Conservation (phyloP, 2,797 vertebrate species). For the Psittacula derbiana region DNA sequence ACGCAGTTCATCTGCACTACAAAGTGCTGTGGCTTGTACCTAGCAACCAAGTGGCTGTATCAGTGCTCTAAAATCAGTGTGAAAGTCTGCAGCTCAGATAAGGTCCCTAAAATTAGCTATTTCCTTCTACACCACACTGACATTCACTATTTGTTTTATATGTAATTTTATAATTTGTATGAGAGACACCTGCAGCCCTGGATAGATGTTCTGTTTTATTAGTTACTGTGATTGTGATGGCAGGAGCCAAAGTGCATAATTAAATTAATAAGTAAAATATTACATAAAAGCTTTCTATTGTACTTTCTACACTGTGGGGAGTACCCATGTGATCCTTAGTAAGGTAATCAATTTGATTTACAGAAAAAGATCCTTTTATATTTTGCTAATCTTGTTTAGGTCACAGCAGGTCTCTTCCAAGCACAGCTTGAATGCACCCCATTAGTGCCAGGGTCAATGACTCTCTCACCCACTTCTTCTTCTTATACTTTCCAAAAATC, state of each 20-base stretch:
- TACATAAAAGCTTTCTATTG: slow-evolving; percentile 33
- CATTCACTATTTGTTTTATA: neutral
- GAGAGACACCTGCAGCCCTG: slow-evolving; percentile 39
- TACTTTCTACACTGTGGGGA: neutral
- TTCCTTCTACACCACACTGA: neutral
- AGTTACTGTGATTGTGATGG: slow-evolving; percentile 23
- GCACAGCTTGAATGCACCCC: slow-evolving; percentile 13
- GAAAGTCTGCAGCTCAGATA: slow-evolving; percentile 16
- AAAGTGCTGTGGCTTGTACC: neutral
- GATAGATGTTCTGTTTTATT: slow-evolving; percentile 1
- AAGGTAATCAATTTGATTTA: slow-evolving; percentile 59
- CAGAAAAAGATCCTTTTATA: slow-evolving; percentile 50
- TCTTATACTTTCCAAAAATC: slow-evolving; percentile 50
- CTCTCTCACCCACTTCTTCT: neutral
- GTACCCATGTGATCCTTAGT: neutral
- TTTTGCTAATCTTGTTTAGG: slow-evolving; percentile 51
- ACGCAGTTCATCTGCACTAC: slow-evolving; percentile 5
- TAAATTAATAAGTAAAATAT: slow-evolving; percentile 51
- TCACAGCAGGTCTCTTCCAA: slow-evolving; percentile 20
- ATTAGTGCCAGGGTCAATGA: slow-evolving; percentile 46
- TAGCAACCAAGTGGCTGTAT: neutral
- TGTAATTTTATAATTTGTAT: slow-evolving; percentile 14
- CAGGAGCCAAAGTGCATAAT: slow-evolving; percentile 22
- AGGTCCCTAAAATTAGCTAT: slow-evolving; percentile 28
- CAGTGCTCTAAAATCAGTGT: neutral